Evolutionary conservation across 2,888 invertebrate genomes (phyloP), one percentile per base, ranked within the genome.

Genomic region (Hemistola chrysoprasaria): DNA sequence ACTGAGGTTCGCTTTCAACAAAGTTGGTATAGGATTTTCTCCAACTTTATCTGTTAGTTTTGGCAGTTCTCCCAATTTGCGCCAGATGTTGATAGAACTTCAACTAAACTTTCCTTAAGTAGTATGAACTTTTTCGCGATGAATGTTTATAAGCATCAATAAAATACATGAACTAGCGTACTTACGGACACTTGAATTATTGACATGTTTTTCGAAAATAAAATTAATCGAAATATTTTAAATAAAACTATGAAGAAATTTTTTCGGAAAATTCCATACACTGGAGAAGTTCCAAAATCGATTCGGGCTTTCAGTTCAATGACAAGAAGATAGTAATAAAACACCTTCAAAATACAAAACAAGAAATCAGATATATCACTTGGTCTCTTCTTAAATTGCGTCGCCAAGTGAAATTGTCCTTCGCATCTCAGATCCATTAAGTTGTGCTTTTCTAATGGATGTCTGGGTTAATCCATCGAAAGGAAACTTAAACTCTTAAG

Each of bases 61-160:
- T 81, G 82, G 78, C 82, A 74, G 63, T 59, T 59, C 62, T 76
- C 79, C 78, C 72, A 74, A 74, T 75, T 64, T 71, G 62, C 59
- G 64, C 69, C 80, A 78, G 79, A 72, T 81, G 76, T 68, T 66
- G 69, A 67, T 69, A 58, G 59, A 73, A 72, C 64, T 67, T 52
- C 53, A 35, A 53, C 56, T 41, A 53, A 72, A 72, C 53, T 75
- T 68, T 48, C 52, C 48, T 61, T 62, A 65, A 73, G 66, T 63
- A 59, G 56, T 56, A 45, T 38, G 28, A 36, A 47, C 54, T 46
- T 53, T 51, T 53, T 57, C 52, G 7, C 48, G 48, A 44, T 47
- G 50, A 56, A 41, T 59, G 59, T 60, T 62, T 64, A 62, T 53
- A 58, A 36, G 25, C 54, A 54, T 50, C 44, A 3, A 16, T 16